Conservation (phyloP, 2,797 vertebrate genomes). For the Oreochromis mossambicus region DNA sequence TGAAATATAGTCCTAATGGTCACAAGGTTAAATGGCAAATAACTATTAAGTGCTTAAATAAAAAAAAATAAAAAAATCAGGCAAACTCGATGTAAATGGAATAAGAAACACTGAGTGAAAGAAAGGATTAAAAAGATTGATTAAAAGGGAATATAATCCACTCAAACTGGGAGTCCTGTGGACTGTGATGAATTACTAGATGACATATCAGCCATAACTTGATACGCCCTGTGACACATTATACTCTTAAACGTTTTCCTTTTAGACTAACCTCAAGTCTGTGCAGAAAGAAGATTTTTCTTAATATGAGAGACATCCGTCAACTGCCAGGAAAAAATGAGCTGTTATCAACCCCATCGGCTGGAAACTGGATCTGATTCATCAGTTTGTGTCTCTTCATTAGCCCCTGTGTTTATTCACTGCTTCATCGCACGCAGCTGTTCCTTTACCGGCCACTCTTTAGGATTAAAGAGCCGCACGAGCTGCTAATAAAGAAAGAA, state of each 20-base stretch:
- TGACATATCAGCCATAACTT: not conserved
- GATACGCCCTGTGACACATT: not conserved
- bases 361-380: not conserved
- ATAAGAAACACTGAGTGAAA: not conserved
- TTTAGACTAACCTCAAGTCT: not conserved
- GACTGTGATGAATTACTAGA: not conserved
- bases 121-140: not conserved
- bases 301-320: not conserved
- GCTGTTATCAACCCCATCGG: not conserved
- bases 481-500: not conserved
- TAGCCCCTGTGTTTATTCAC: not conserved
- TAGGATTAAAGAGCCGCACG: not conserved
- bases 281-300: not conserved
- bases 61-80: not conserved
- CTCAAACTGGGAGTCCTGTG: not conserved
- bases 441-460: not conserved
- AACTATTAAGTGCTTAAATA: not conserved
- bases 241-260: not conserved
- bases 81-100: not conserved
- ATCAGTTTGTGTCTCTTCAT: not conserved
- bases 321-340: not conserved
- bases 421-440: not conserved
- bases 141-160: not conserved
- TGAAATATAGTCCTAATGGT: not conserved
- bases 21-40: not conserved